Evolutionary conservation across 2,888 invertebrate genomes (phyloP), one percentile per base, ranked within the genome.

Genomic region (Rotaria magnacalcarata): DNA sequence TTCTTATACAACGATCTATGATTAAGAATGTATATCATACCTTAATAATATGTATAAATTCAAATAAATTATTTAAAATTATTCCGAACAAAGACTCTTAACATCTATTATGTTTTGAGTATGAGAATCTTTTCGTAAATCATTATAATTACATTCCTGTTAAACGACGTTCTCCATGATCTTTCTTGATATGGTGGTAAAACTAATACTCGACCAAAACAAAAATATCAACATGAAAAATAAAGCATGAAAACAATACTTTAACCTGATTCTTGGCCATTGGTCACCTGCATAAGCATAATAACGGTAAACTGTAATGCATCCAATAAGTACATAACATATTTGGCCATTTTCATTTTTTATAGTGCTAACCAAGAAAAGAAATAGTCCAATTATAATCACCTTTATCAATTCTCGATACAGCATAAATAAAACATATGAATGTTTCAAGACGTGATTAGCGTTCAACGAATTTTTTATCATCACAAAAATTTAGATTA

Each of bases 371-470:
- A 43, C 88, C 91, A 90, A 91, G 58, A n/a, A 91, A 86, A 88
- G 89, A 91, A 87, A 89, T 90, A 19, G 87, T 88, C 97, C 98
- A 99, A 88, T 94, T 94, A 24, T 94, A 94, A 92, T 99, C 98
- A 90, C 95, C 95, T 7, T 94, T 93, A 91, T 97, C 97, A 88
- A 99, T 95, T 89, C 94, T 96, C 58, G 95, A 95, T 0, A 96
- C 97, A 24, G 96, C 97, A 92, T 99, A 98, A 88, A 99, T 96
- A 91, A 94, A 98, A 95, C 96, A 97, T 87, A 97, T 92, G 89
- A 97, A 95, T 0, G 96, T 95, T 92, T 97, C 96, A 88, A 97
- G 92, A 85, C 95, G 93, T 88, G 94, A 93, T 90, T 97, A 96
- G 90, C 94, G 97, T 8, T 93, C 92, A 50, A 93, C 90, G 89